phyloP scores from a whole-genome alignment of 2,113 vertebrate genomes.

The Pampusana beccarii region DNA sequence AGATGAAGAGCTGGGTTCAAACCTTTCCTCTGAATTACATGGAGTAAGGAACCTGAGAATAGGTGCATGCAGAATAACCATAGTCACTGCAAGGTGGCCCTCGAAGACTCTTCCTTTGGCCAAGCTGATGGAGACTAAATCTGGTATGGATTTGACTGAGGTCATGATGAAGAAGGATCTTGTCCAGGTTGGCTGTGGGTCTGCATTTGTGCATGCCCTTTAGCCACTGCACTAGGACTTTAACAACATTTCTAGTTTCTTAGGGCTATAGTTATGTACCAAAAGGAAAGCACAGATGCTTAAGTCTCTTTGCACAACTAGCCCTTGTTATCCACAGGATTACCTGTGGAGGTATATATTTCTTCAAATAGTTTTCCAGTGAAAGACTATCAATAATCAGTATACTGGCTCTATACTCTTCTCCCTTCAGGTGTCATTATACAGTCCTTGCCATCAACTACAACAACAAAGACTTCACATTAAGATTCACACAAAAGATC shows the following conservation, averaged over 20 bases:
- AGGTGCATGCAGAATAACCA: background rate
- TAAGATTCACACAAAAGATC: slow-evolving; percentile 50
- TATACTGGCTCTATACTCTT: background rate
- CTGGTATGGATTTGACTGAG: background rate
- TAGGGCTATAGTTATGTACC: background rate
- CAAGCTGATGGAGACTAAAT: background rate
- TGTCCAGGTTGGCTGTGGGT: background rate
- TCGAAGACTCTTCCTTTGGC: background rate
- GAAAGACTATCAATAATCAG: slow-evolving; percentile 26
- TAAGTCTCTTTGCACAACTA: background rate
- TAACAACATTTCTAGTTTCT: background rate
- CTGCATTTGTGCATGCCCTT: background rate
- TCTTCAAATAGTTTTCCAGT: slow-evolving; percentile 11
- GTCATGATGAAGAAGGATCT: background rate
- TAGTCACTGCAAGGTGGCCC: background rate
- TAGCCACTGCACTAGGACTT: background rate
- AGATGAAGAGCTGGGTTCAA: background rate
- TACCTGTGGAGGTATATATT: background rate
- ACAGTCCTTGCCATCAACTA: background rate
- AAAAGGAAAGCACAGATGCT: background rate
- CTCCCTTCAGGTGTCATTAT: background rate
- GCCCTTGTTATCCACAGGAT: background rate
- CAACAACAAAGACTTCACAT: slow-evolving; percentile 23
- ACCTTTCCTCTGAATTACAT: background rate
- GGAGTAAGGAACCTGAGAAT: background rate